Percentiles rank a stretch among this genome's conserved stretches.
phyloP scores from a whole-genome alignment of 2,797 vertebrate species.

The Sebastes melanostomus region DNA sequence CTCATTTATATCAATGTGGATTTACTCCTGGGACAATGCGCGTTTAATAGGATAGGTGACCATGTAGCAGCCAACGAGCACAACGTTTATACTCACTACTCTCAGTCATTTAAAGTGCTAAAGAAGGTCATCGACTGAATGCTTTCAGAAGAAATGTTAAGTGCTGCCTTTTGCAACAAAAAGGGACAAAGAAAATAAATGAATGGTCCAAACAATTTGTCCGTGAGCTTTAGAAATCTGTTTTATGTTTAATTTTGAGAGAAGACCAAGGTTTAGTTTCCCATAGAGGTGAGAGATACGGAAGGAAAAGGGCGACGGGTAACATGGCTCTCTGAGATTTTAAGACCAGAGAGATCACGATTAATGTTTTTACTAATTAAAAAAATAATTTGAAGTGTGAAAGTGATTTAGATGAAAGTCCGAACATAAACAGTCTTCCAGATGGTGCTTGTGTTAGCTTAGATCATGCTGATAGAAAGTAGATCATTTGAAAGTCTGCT shows the following conservation, averaged over 20 bases:
- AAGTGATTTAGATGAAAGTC: background rate
- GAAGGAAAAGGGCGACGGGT: background rate
- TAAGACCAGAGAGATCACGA: background rate
- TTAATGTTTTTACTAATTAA: background rate
- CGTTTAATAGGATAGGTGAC: background rate
- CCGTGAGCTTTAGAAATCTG: too few species aligned
- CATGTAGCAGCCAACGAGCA: background rate
- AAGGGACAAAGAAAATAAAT: background rate
- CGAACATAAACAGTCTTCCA: background rate
- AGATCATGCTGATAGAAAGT: background rate
- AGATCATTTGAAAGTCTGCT: background rate
- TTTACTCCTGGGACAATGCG: background rate
- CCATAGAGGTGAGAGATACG: background rate
- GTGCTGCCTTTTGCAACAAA: background rate
- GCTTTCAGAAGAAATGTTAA: background rate
- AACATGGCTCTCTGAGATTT: background rate
- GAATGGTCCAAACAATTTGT: too few species aligned
- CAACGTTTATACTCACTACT: background rate
- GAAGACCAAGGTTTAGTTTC: background rate
- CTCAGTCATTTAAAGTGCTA: background rate
- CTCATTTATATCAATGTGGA: background rate
- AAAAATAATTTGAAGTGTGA: background rate
- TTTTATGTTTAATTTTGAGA: background rate
- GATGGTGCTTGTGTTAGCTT: background rate
- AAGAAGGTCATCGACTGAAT: background rate